A percentile compares a stretch with the other conserved stretches of the same genome.
These are phyloP conservation scores for Bombus ignitus DNA, from an alignment of 1,140 invertebrate species.

Conservation along the genomic window DNA sequence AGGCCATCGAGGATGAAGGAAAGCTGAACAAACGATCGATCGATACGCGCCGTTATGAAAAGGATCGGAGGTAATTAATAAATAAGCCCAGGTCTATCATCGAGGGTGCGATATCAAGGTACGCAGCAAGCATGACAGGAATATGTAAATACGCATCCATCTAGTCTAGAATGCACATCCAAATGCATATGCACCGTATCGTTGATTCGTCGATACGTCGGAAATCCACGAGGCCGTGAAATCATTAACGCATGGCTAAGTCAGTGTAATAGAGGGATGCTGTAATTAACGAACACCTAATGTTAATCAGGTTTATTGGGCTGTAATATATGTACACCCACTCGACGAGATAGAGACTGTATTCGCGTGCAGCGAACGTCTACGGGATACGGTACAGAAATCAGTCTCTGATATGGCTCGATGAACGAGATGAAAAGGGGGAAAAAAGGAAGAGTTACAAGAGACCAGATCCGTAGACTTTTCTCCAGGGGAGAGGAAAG, in stretches of 20 bases:
- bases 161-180: conserved; percentile 31
- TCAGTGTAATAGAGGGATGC: conserved; percentile 58
- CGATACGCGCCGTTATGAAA: not conserved
- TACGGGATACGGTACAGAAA: not conserved
- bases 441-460: no score
- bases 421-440: conserved; percentile 6
- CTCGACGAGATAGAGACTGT: conserved; percentile 51
- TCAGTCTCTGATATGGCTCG: not conserved
- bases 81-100: conserved; percentile 45
- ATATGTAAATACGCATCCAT: conserved; percentile 49
- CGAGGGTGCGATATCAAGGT: conserved; percentile 38
- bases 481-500: not conserved
- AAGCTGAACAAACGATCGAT: not conserved
- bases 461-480: not conserved
- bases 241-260: conserved; percentile 68
- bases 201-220: conserved; percentile 59
- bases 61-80: conserved; percentile 42
- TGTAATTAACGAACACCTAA: conserved; percentile 67
- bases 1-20: no score
- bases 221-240: conserved; percentile 57
- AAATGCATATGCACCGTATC: conserved; percentile 60
- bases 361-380: conserved; percentile 22
- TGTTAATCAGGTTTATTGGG: conserved; percentile 69
- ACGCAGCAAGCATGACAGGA: not conserved
- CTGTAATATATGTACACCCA: conserved; percentile 54